Evolutionary conservation across 2,113 vertebrate species (phyloP).

Genomic region (Calyptommatus sinebrachiatus): DNA sequence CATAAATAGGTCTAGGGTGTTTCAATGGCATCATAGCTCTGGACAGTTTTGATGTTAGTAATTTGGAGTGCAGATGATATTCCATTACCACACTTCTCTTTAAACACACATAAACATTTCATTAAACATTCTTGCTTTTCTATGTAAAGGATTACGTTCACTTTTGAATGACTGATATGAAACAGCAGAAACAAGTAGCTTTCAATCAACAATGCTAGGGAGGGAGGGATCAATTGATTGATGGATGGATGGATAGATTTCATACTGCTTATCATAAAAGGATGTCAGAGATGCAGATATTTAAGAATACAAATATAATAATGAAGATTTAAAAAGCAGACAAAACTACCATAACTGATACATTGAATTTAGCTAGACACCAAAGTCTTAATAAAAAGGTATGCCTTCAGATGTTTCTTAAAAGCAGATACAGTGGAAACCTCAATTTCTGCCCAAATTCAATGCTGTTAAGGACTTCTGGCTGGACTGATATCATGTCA

Average conservation of each 20-base stretch:
- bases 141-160: not conserved
- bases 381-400: too few species aligned
- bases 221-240: not conserved
- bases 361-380: too few species aligned
- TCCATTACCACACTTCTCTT: slow-evolving; percentile 17
- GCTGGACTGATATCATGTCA: too few species aligned
- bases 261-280: too few species aligned
- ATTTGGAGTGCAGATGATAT: not conserved
- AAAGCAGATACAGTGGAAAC: too few species aligned
- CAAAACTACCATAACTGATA: too few species aligned
- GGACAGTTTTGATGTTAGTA: slow-evolving; percentile 22
- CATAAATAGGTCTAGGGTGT: slow-evolving; percentile 38
- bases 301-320: too few species aligned
- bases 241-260: not conserved
- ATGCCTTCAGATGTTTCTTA: too few species aligned
- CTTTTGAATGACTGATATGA: not conserved
- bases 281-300: too few species aligned
- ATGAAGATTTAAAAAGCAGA: too few species aligned
- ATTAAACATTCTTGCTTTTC: not conserved
- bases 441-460: too few species aligned
- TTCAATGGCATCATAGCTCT: slow-evolving; percentile 24
- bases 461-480: too few species aligned
- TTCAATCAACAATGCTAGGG: not conserved
- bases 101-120: not conserved
- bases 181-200: not conserved